These are phyloP conservation scores for Noctua fimbriata DNA, from an alignment of 2,888 invertebrate species.

Conservation along the genomic window DNA sequence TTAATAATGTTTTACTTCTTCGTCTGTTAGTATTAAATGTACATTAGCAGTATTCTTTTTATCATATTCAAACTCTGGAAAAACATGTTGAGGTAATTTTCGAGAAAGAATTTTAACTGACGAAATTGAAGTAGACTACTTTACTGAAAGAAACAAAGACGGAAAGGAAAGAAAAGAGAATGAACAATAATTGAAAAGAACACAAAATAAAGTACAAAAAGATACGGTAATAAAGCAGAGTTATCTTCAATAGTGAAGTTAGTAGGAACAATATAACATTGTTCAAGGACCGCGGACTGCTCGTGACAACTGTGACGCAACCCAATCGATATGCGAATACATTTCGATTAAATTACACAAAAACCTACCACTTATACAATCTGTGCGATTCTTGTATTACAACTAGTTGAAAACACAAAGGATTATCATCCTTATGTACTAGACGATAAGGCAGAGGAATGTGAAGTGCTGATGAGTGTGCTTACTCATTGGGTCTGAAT, in stretches of 20 bases:
- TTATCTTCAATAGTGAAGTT: constrained; percentile 40
- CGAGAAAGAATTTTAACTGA: not conserved
- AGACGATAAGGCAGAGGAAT: constrained; percentile 22
- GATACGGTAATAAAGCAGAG: constrained; percentile 32
- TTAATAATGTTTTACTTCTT: constrained; percentile 29
- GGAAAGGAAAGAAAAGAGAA: constrained; percentile 30
- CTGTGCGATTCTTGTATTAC: constrained; percentile 33
- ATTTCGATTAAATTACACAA: constrained; percentile 65
- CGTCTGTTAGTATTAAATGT: constrained; percentile 5
- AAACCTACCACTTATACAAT: constrained; percentile 59
- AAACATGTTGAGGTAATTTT: not conserved
- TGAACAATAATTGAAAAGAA: constrained; percentile 26
- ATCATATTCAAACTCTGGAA: constrained; percentile 12
- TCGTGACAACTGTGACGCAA: constrained; percentile 67
- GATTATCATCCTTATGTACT: constrained; percentile 40
- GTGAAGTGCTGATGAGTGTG: constrained; percentile 10
- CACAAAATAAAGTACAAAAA: constrained; percentile 21
- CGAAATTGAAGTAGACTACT: constrained; percentile 1
- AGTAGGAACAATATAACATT: constrained; percentile 46
- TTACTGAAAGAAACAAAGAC: not conserved
- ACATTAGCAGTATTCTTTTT: not conserved
- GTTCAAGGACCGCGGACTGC: constrained; percentile 53
- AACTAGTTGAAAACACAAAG: constrained; percentile 26
- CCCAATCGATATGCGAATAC: constrained; percentile 66
- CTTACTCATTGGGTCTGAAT: constrained; percentile 27